Evolutionary conservation across 2,113 vertebrate genomes (phyloP).

Genomic region (Desmodus rotundus): DNA sequence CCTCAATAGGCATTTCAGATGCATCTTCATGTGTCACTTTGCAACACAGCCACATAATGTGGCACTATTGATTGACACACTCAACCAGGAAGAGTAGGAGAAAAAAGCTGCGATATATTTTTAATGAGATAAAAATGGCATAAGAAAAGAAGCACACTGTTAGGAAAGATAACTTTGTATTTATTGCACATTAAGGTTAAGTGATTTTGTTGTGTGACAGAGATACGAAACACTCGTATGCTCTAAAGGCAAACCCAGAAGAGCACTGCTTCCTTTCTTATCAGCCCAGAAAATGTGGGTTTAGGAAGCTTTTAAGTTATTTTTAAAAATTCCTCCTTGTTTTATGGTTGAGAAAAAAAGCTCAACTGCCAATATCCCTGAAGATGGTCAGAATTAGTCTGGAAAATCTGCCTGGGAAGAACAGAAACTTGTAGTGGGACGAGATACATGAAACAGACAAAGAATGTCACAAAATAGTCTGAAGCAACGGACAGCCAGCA

Average conservation of each 20-base stretch:
- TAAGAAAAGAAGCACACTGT: not conserved
- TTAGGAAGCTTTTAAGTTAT: not conserved
- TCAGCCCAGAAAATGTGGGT: not conserved
- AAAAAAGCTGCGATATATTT: conserved; percentile 33
- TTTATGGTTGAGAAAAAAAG: not conserved
- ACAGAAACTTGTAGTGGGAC: not conserved
- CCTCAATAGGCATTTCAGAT: conserved; percentile 67
- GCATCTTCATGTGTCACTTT: conserved; percentile 14
- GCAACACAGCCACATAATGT: not conserved
- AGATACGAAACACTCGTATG: not conserved
- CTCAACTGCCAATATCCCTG: not conserved
- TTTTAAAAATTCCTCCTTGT: not conserved
- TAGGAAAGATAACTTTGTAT: not conserved
- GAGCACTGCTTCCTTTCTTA: not conserved
- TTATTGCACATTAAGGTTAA: not conserved
- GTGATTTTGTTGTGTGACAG: not conserved
- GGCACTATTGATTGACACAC: conserved; percentile 34
- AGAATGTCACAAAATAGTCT: not conserved
- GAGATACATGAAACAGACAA: not conserved
- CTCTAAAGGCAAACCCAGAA: not conserved
- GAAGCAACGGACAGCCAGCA: not conserved
- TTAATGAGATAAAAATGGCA: conserved; percentile 33
- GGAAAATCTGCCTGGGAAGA: not conserved
- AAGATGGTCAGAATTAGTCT: not conserved
- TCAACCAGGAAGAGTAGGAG: not conserved